Percentiles rank a stretch among this genome's conserved stretches.
Conservation (phyloP, 35 echinoderm and acorn worm genomes). For the Ophiothrix spiculata region DNA sequence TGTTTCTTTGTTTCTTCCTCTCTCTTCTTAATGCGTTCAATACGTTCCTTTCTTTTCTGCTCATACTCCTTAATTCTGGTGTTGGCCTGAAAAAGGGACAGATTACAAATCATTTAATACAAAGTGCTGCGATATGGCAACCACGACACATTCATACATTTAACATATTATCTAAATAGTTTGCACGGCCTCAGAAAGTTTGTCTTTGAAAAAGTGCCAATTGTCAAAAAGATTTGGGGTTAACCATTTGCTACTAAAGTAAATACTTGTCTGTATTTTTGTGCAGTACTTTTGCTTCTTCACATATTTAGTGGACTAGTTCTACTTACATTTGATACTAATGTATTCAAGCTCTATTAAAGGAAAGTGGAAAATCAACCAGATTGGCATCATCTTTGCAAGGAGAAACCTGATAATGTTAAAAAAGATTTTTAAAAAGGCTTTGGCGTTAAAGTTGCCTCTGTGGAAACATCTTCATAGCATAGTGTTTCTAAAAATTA, state of each 20-base stretch:
- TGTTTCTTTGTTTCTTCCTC: conserved; percentile 18
- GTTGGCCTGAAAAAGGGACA: not conserved
- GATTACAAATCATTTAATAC: not conserved
- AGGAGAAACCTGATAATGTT: too few species aligned
- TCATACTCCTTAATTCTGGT: not conserved
- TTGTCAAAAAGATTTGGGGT: too few species aligned
- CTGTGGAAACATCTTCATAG: not conserved
- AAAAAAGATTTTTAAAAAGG: too few species aligned
- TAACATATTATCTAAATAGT: not conserved
- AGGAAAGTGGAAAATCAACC: too few species aligned
- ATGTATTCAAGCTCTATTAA: too few species aligned
- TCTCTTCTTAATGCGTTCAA: conserved; percentile 8
- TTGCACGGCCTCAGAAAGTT: not conserved
- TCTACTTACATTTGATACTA: too few species aligned
- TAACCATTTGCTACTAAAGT: not conserved
- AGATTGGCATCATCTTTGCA: too few species aligned
- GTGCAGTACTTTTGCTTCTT: too few species aligned
- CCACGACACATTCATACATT: not conserved
- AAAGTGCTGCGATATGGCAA: too few species aligned
- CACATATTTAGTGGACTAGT: too few species aligned
- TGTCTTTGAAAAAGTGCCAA: not conserved
- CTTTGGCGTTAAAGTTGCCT: not conserved
- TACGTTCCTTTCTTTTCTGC: conserved; percentile 11
- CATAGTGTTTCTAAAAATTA: too few species aligned
- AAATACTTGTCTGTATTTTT: not conserved